These are phyloP conservation scores for Oreonectes daqikongensis DNA, from an alignment of 2,797 vertebrate genomes.

Conservation along the genomic window DNA sequence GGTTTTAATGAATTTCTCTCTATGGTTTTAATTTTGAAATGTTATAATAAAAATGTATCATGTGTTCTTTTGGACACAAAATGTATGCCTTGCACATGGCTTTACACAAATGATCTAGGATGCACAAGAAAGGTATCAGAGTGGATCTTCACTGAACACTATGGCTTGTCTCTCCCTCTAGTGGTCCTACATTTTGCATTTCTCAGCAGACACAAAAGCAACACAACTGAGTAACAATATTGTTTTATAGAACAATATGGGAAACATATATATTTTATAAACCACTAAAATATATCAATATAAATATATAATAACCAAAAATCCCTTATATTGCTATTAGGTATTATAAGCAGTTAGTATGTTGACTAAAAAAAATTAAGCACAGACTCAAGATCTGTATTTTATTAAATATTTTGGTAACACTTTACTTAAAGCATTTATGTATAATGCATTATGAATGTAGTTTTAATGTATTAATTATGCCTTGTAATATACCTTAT, in stretches of 20 bases:
- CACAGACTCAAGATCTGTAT: neutral
- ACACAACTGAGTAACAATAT: neutral
- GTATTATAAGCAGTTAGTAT: neutral
- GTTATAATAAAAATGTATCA: no score
- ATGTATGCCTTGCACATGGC: neutral
- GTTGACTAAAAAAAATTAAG: neutral
- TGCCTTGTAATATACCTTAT: no score
- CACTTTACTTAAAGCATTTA: no score
- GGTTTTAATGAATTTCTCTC: neutral
- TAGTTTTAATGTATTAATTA: no score
- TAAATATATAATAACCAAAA: neutral
- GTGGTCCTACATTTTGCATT: conserved; percentile 13
- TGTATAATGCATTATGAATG: no score
- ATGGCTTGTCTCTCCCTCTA: conserved; percentile 32
- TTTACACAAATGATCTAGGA: neutral
- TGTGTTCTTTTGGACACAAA: no score
- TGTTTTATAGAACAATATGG: no score
- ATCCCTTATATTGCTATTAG: no score
- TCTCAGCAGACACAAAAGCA: neutral
- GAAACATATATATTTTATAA: no score
- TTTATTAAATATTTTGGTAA: no score
- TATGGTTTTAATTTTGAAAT: neutral
- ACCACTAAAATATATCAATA: no score
- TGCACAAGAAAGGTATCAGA: neutral
- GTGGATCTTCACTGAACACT: neutral